Base-by-base conservation (phyloP, 2,888 invertebrate species). In the Spisula subtruncata region DNA sequence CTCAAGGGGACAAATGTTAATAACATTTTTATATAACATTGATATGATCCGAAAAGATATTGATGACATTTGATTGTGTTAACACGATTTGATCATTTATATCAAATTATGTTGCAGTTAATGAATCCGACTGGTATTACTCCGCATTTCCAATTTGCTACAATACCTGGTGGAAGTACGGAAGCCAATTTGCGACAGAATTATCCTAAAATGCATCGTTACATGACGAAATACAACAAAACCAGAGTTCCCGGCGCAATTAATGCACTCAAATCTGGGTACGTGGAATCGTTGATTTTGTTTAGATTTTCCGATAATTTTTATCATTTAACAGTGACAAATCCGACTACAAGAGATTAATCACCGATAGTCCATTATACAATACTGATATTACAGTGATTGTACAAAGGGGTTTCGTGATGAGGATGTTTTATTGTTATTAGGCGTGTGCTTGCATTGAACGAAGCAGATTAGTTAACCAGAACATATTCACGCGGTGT, bases 161-260 rank as follows among this genome's bases (percentile, higher is more conserved):
- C 99, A 0, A 98, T 99, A 90, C 99, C 99, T 0, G 98, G 98
- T 97, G 99, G 99, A n/a, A n/a, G n/a, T n/a, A n/a, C n/a, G n/a
- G n/a, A n/a, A n/a, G n/a, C n/a, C n/a, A n/a, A n/a, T n/a, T n/a
- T 99, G 86, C 98, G 98, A 87, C 98, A 98, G 89, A 97, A 97
- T 93, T 96, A 99, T 97, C 98, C 98, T 93, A 98, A 98, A 93
- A 99, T 99, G 98, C 98, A 99, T 97, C 97, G 97, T 29, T 99
- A 99, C 97, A 99, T 99, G 99, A 90, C 97, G 94, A 97, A 97
- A 97, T 98, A 98, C 97, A 99, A 98, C 97, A 98, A 98, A 96
- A 98, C 98, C 88, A 98, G 98, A 92, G 99, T 99, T 0, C 97
- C 98, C 81, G 98, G 98, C 86, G 99, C 99, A 16, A 98, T 99